phyloP scores from a whole-genome alignment of 1,140 invertebrate species.

The Caenorhabditis latens region DNA sequence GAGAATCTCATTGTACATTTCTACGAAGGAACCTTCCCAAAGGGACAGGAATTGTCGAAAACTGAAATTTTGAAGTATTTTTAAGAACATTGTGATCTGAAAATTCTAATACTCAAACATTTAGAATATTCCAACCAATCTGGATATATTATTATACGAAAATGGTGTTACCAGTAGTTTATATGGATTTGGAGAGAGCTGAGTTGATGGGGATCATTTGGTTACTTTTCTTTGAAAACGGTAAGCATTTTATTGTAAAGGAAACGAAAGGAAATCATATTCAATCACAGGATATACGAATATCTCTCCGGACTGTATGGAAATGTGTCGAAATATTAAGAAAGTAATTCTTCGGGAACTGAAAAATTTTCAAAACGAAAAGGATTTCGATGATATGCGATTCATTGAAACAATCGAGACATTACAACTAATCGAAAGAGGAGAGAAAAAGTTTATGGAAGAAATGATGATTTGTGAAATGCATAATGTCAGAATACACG shows the following conservation, averaged over 20 bases:
- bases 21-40: not conserved
- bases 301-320: not conserved
- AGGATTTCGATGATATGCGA: not conserved
- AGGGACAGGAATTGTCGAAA: not conserved
- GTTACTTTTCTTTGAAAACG: slow-evolving; percentile 3
- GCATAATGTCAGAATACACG: not conserved
- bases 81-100: not conserved
- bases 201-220: not conserved
- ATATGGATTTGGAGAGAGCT: not conserved
- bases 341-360: not conserved
- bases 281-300: not conserved
- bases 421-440: not conserved
- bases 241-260: not conserved
- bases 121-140: not conserved
- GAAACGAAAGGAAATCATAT: not conserved
- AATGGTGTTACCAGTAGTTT: not conserved
- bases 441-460: slow-evolving; percentile 22
- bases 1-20: not conserved
- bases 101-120: not conserved
- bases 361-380: not conserved
- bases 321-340: not conserved
- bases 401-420: not conserved
- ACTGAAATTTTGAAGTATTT: not conserved
- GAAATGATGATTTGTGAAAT: slow-evolving; percentile 24
- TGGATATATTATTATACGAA: not conserved